These are phyloP conservation scores for Sinopyrophorus schimmeli DNA, from an alignment of 2,888 invertebrate genomes.

Conservation along the genomic window DNA sequence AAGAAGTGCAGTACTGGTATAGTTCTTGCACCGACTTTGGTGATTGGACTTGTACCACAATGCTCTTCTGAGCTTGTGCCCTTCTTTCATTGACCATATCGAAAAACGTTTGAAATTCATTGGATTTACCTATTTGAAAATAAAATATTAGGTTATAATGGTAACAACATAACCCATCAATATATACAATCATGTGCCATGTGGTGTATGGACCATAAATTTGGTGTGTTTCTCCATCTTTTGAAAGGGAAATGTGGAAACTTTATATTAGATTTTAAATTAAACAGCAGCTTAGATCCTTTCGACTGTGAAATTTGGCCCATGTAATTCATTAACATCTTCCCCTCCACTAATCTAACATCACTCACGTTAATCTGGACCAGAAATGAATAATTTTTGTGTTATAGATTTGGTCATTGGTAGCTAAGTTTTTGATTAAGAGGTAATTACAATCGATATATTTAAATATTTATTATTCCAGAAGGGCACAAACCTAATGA, in stretches of 20 bases:
- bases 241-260: constrained; percentile 16
- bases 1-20: constrained; percentile 68
- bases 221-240: constrained; percentile 26
- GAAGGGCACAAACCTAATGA: too few relatives aligned
- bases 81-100: constrained; percentile 63
- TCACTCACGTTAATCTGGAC: too few relatives aligned
- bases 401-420: too few relatives aligned
- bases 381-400: too few relatives aligned
- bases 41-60: constrained; percentile 77
- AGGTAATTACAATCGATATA: too few relatives aligned
- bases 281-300: constrained; percentile 7
- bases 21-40: constrained; percentile 69
- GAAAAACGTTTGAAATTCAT: too few relatives aligned
- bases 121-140: neutral
- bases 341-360: neutral
- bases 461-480: too few relatives aligned
- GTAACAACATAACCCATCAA: constrained; percentile 27
- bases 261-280: constrained; percentile 15
- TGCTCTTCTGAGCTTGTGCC: constrained; percentile 68
- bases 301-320: constrained; percentile 24
- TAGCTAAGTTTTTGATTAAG: too few relatives aligned
- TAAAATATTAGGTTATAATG: neutral
- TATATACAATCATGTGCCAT: constrained; percentile 27
- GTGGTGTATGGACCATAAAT: constrained; percentile 22
- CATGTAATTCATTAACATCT: constrained; percentile 11